phyloP scores from a whole-genome alignment of 2,888 invertebrate species.

The Melolontha melolontha region DNA sequence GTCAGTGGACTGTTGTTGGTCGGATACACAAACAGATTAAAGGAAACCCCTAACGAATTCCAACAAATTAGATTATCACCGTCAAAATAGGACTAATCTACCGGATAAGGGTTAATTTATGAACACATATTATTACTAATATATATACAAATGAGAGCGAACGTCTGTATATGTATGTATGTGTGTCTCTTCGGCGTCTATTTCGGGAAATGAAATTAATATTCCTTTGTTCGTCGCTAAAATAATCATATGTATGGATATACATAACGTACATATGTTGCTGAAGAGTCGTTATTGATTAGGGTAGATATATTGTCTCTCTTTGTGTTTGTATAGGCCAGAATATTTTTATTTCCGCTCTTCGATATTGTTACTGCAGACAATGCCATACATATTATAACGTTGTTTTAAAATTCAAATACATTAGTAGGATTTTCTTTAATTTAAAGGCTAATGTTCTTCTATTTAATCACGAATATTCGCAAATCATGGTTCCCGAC shows the following conservation, averaged over 20 bases:
- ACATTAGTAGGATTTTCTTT: too few relatives aligned
- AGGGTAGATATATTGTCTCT: not conserved
- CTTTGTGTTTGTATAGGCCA: too few relatives aligned
- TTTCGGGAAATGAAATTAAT: too few relatives aligned
- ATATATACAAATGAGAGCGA: not conserved
- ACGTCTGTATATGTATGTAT: not conserved
- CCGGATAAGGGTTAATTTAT: conserved; percentile 37
- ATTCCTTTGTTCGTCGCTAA: too few relatives aligned
- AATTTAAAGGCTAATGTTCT: too few relatives aligned
- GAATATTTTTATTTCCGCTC: too few relatives aligned
- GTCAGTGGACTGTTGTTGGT: not conserved
- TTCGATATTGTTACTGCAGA: too few relatives aligned
- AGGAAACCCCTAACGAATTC: conserved; percentile 35
- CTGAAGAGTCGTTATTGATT: conserved; percentile 1
- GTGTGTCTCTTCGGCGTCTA: not conserved
- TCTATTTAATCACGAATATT: too few relatives aligned
- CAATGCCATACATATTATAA: too few relatives aligned
- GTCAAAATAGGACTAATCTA: conserved; percentile 35
- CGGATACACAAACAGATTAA: conserved; percentile 34
- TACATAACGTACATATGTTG: not conserved
- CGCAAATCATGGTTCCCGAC: too few relatives aligned
- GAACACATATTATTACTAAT: conserved; percentile 2
- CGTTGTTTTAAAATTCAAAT: too few relatives aligned
- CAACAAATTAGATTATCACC: conserved; percentile 38
- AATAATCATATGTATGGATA: too few relatives aligned